A percentile compares a stretch with the other conserved stretches of the same genome.
phyloP scores from a whole-genome alignment of 2,888 invertebrate species.

The Timema cristinae region DNA sequence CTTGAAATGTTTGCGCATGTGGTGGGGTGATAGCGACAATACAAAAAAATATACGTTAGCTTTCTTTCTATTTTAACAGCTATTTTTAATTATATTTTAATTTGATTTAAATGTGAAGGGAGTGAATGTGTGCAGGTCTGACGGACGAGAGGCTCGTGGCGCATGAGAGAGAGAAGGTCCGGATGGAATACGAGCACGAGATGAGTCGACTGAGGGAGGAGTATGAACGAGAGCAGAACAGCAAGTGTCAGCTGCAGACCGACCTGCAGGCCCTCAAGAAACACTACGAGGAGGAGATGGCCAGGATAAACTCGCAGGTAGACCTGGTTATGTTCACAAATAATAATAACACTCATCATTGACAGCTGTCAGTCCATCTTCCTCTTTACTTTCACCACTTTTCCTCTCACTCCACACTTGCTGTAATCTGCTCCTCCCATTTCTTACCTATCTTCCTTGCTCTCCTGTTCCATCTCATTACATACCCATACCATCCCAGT shows the following conservation, averaged over 20 bases:
- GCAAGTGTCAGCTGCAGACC: conserved; percentile 54
- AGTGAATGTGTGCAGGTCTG: background rate
- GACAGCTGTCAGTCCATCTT: too few species aligned
- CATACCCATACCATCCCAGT: too few species aligned
- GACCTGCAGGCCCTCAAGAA: conserved; percentile 55
- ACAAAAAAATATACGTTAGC: background rate
- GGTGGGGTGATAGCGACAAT: background rate
- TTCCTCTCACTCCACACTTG: too few species aligned
- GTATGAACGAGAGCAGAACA: conserved; percentile 55
- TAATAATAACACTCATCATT: too few species aligned
- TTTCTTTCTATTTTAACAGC: background rate
- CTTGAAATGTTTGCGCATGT: background rate
- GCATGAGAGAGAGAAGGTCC: conserved; percentile 44
- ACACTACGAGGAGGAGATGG: conserved; percentile 52
- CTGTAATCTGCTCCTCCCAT: too few species aligned
- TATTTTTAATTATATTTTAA: background rate
- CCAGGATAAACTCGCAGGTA: conserved; percentile 41
- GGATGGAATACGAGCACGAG: conserved; percentile 53
- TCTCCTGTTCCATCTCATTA: too few species aligned
- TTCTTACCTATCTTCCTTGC: too few species aligned
- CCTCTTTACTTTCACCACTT: too few species aligned
- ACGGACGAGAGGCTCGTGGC: conserved; percentile 33
- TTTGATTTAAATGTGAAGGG: too few species aligned
- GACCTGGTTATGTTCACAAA: conserved; percentile 15
- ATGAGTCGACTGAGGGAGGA: conserved; percentile 51